phyloP scores from a whole-genome alignment of 2,797 vertebrate species.

The Etheostoma nigrum region DNA sequence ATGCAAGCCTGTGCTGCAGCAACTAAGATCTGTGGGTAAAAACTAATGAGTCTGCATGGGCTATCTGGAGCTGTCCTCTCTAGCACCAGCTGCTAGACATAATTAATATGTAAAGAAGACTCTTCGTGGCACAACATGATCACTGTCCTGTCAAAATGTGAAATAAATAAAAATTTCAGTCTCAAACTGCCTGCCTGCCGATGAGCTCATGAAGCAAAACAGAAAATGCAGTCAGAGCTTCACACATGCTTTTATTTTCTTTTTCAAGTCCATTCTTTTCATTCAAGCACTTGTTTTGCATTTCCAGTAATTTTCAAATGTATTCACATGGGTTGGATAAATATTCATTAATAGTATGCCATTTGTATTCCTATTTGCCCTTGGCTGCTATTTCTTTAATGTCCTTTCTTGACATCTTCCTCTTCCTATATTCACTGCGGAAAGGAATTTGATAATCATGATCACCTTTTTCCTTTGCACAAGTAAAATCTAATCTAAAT shows the following conservation, averaged over 20 bases:
- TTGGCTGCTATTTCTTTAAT: slow-evolving; percentile 5
- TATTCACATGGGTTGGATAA: slow-evolving; percentile 27
- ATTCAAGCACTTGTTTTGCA: slow-evolving; percentile 7
- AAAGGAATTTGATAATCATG: slow-evolving; percentile 19
- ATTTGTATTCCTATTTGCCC: slow-evolving; percentile 7
- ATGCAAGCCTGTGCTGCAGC: slow-evolving; percentile 37
- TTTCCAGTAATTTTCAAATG: slow-evolving; percentile 12
- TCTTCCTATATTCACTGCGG: not conserved
- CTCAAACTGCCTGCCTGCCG: slow-evolving; percentile 51
- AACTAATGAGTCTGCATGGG: slow-evolving; percentile 76
- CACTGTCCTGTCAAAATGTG: slow-evolving; percentile 37
- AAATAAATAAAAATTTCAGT: slow-evolving; percentile 43
- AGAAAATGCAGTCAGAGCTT: slow-evolving; percentile 19
- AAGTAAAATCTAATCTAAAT: slow-evolving; percentile 9
- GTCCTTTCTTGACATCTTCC: not conserved
- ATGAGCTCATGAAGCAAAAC: slow-evolving; percentile 24
- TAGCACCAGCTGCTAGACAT: slow-evolving; percentile 73
- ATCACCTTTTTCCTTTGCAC: slow-evolving; percentile 10
- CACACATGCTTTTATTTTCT: not conserved
- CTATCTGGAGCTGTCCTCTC: slow-evolving; percentile 59
- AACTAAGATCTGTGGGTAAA: slow-evolving; percentile 66
- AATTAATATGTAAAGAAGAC: slow-evolving; percentile 84
- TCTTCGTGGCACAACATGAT: slow-evolving; percentile 73
- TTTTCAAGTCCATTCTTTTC: slow-evolving; percentile 1
- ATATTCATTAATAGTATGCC: slow-evolving; percentile 10